Base-by-base conservation (phyloP, 1,140 invertebrate species). In the Diachasma alloeum region DNA sequence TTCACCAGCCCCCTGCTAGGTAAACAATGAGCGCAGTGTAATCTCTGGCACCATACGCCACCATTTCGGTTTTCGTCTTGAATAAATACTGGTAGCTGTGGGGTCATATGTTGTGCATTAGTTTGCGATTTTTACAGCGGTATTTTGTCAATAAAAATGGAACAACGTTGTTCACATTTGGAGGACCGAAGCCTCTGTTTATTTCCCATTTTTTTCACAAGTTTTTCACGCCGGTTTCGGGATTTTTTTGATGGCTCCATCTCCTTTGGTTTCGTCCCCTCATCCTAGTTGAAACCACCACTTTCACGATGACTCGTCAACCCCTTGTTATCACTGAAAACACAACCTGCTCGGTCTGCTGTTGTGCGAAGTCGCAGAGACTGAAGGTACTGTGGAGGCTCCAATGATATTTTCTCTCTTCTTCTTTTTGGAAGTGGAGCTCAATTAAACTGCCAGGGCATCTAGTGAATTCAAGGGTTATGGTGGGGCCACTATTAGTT, bases 271-370 rank as follows among this genome's bases (percentile, higher is more conserved):
- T 8, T 13, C 1, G 1, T 8, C 48, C 72, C 72, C 31, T 73
- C 56, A 22, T 8, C n/a, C 1, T 17, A 9, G 59, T 9, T 63
- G 22, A 9, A 63, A 63, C 59, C 19, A 63, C n/a, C 56, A 63
- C 70, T 67, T 72, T 67, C 17, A 63, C 36, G 11, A 77, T 72
- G 39, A 17, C 63, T 44, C 53, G 31, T 44, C 22, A 68, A 31
- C 56, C 56, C 73, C 80, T 74, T 88, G 84, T 88, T 89, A 87
- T 88, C 83, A 87, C 56, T 86, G 87, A 86, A 88, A 89, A 89
- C 84, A 88, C 84, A 86, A 88, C 87, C 86, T 87, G 87, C 84
- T 81, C 85, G 79, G 66, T 78, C 76, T 78, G 74, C 77, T 53
- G 36, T 71, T 24, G 39, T 39, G 15, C 24, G 46, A 42, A 42